These are phyloP conservation scores for Yponomeuta malinellus DNA, from an alignment of 2,888 invertebrate genomes.

Conservation along the genomic window DNA sequence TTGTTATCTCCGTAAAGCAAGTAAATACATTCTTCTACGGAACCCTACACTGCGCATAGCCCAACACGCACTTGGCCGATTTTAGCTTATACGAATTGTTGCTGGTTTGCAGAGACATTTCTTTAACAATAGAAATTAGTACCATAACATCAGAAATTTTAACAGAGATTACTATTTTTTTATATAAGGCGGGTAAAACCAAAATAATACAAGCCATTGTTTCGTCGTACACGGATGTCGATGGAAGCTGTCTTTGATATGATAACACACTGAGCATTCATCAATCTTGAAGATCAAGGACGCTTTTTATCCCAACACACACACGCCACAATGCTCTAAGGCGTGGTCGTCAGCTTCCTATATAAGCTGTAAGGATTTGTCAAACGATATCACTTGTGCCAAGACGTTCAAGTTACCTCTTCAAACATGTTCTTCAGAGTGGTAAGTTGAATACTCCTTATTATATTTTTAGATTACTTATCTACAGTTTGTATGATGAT, in stretches of 20 bases:
- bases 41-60: no score
- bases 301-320: conserved; percentile 47
- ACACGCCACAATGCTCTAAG: conserved; percentile 32
- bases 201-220: not conserved
- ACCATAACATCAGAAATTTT: no score
- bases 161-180: no score
- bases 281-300: conserved; percentile 67
- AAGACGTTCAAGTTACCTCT: conserved; percentile 45
- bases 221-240: conserved; percentile 39
- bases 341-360: conserved; percentile 57
- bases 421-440: conserved; percentile 63
- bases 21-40: no score
- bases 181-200: no score
- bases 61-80: no score
- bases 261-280: conserved; percentile 16
- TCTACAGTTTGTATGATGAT: no score
- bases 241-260: conserved; percentile 29
- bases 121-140: no score
- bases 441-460: conserved; percentile 42
- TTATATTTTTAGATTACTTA: conserved; percentile 9
- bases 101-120: no score
- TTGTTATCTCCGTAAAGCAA: no score
- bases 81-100: no score
- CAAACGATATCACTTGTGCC: conserved; percentile 58
- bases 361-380: conserved; percentile 47